Conservation (phyloP, 1,140 invertebrate species). For the Drosophila serrata region DNA sequence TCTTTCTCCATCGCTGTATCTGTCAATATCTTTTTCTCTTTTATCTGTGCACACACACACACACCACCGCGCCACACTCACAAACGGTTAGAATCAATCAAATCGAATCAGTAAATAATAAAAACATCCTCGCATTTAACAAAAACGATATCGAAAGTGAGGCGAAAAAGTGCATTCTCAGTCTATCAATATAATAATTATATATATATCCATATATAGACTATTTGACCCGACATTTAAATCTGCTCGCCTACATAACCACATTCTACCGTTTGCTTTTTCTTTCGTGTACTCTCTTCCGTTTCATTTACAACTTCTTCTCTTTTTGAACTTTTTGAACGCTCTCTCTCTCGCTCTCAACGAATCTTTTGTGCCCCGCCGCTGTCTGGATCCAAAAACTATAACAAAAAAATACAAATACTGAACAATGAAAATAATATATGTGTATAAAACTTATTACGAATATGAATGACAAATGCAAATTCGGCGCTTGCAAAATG, state of each 20-base stretch:
- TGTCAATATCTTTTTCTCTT: not conserved
- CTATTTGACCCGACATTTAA: conserved; percentile 28
- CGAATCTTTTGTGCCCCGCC: conserved; percentile 58
- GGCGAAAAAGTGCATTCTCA: not conserved
- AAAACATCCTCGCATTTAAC: conserved; percentile 11
- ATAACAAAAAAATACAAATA: conserved; percentile 15
- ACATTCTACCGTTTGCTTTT: conserved; percentile 67
- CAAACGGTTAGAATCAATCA: conserved; percentile 10
- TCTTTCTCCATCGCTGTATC: conserved; percentile 10
- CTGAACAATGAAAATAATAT: conserved; percentile 11
- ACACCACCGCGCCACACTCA: conserved; percentile 7
- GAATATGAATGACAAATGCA: conserved; percentile 50
- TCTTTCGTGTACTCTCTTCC: conserved; percentile 72
- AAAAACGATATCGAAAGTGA: conserved; percentile 6
- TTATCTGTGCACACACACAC: not conserved
- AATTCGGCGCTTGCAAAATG: conserved; percentile 68
- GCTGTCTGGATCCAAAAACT: conserved; percentile 66
- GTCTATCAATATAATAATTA: not conserved
- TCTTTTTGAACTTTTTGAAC: conserved; percentile 70
- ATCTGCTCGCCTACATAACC: conserved; percentile 68
- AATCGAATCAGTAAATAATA: conserved; percentile 2
- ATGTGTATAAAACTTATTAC: conserved; percentile 26
- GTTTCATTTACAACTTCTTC: conserved; percentile 81
- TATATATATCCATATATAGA: conserved; percentile 17
- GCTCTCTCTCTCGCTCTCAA: conserved; percentile 63